A percentile compares a stretch with the other conserved stretches of the same genome.
Evolutionary conservation across 1,140 invertebrate genomes (phyloP).

Genomic region (Drosophila leontia): DNA sequence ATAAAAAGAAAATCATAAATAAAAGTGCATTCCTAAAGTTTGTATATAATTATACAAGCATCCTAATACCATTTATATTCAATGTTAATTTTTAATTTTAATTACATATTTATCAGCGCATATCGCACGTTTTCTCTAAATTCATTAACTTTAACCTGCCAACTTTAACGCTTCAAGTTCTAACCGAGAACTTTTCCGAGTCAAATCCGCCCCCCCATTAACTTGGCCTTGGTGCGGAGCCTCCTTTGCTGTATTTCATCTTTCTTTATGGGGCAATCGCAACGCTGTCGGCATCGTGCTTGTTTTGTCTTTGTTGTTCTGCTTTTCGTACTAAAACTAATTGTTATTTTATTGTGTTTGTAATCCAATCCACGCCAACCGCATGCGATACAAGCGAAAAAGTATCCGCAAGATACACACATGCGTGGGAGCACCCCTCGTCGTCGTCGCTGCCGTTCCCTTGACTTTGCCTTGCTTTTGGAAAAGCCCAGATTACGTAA

Average conservation of each 20-base stretch:
- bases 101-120: neutral
- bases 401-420: conserved; percentile 30
- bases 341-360: conserved; percentile 63
- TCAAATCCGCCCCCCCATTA: conserved; percentile 1
- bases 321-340: conserved; percentile 55
- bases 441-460: neutral
- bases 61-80: no score
- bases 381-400: conserved; percentile 27
- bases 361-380: conserved; percentile 52
- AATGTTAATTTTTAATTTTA: no score
- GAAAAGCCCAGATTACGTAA: conserved; percentile 20
- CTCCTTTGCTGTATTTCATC: conserved; percentile 13
- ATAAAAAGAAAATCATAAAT: no score
- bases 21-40: no score
- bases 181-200: neutral
- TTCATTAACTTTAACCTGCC: neutral
- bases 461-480: conserved; percentile 9
- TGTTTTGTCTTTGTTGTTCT: conserved; percentile 24
- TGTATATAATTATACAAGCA: no score
- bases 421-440: neutral
- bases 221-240: conserved; percentile 2
- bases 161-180: conserved; percentile 18
- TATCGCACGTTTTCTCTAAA: neutral
- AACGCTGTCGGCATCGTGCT: conserved; percentile 13
- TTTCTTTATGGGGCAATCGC: conserved; percentile 17